Evolutionary conservation across 1,140 invertebrate genomes (phyloP).

Genomic region (Elymnias hypermnestra): DNA sequence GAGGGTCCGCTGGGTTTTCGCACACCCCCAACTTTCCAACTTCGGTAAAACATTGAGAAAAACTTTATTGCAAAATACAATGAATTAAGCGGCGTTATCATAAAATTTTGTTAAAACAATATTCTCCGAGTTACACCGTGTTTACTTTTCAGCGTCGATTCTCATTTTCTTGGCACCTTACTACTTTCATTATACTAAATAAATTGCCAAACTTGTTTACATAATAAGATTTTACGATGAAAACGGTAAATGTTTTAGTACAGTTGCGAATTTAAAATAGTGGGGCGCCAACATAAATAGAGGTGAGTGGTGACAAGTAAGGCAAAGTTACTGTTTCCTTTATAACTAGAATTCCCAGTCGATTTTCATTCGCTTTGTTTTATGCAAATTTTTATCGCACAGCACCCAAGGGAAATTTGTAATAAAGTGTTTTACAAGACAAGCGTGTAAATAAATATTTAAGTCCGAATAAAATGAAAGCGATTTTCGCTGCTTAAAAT

Average conservation of each 20-base stretch:
- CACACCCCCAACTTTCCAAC: no score
- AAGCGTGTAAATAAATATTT: constrained; percentile 10
- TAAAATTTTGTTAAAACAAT: no score
- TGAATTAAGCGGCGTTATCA: no score
- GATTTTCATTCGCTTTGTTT: constrained; percentile 14
- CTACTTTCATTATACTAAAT: no score
- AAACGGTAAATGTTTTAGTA: neutral
- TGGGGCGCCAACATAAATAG: constrained; percentile 1
- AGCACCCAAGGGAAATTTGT: constrained; percentile 24
- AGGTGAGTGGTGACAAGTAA: constrained; percentile 3
- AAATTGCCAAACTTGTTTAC: no score
- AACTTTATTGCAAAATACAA: no score
- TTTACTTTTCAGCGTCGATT: no score
- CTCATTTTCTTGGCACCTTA: no score
- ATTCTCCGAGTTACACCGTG: no score
- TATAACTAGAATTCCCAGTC: constrained; percentile 8
- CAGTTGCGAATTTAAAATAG: constrained; percentile 1
- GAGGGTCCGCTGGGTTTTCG: no score
- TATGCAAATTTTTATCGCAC: constrained; percentile 24
- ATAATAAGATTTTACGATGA: neutral
- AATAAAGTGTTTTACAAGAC: constrained; percentile 16
- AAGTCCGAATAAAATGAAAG: neutral
- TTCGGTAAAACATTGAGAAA: no score
- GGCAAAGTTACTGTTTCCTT: neutral
- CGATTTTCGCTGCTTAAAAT: neutral